phyloP scores from a whole-genome alignment of 2,888 invertebrate genomes.

The Eupithecia pulchellata region DNA sequence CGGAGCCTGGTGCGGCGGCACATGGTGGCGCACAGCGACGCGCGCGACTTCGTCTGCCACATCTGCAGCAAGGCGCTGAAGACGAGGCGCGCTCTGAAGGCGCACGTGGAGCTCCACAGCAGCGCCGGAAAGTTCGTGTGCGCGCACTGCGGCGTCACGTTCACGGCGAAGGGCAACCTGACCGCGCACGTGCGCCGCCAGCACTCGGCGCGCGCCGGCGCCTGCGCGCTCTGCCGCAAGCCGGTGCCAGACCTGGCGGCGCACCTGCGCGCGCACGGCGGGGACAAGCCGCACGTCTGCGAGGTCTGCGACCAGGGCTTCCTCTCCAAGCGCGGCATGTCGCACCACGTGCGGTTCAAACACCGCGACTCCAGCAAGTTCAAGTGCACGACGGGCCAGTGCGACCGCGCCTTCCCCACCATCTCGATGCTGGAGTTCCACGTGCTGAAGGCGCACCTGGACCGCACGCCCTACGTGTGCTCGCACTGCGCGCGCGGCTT shows the following conservation, averaged over 20 bases:
- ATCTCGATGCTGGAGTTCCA: constrained; percentile 79
- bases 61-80: constrained; percentile 83
- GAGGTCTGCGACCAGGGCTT: constrained; percentile 69
- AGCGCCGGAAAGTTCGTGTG: constrained; percentile 76
- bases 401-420: constrained; percentile 72
- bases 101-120: constrained; percentile 75
- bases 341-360: constrained; percentile 74
- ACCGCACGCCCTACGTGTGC: constrained; percentile 76
- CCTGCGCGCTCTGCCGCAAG: constrained; percentile 82
- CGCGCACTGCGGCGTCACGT: constrained; percentile 76
- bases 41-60: constrained; percentile 83
- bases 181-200: constrained; percentile 82
- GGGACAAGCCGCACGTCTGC: constrained; percentile 79
- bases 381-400: constrained; percentile 75
- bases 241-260: constrained; percentile 82
- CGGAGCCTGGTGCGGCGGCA: constrained; percentile 69
- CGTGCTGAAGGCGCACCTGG: constrained; percentile 75
- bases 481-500: constrained; percentile 76
- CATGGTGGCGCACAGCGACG: constrained; percentile 73
- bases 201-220: constrained; percentile 84
- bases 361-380: constrained; percentile 75
- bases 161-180: constrained; percentile 84
- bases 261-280: constrained; percentile 86
- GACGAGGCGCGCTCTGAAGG: constrained; percentile 77
- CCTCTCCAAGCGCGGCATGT: constrained; percentile 66